phyloP scores from a whole-genome alignment of 1,140 invertebrate genomes.

The Aphaenogaster rudis region DNA sequence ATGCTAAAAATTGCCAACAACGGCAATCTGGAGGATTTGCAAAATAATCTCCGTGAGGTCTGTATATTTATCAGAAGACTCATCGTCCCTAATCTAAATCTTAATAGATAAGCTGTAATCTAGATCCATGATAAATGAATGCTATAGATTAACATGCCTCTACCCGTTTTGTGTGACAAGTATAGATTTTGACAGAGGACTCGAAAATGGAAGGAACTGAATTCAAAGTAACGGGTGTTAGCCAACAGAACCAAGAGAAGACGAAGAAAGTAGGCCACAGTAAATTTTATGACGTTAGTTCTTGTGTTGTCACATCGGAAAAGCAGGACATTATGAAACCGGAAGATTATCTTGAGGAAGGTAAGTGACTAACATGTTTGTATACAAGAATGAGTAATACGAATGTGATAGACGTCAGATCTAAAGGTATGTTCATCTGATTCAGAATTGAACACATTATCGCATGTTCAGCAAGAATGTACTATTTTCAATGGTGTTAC shows the following conservation, averaged over 20 bases:
- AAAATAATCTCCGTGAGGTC: slow-evolving; percentile 92
- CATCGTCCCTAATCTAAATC: neutral
- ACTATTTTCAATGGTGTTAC: slow-evolving; percentile 97
- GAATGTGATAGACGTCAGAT: slow-evolving; percentile 21
- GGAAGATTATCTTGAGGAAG: slow-evolving; percentile 91
- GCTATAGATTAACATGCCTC: neutral
- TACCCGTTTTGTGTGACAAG: slow-evolving; percentile 24
- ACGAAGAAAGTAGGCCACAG: slow-evolving; percentile 85
- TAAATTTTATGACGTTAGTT: slow-evolving; percentile 84
- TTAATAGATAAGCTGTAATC: neutral
- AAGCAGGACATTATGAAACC: slow-evolving; percentile 93
- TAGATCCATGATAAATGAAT: slow-evolving; percentile 4
- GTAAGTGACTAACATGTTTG: slow-evolving; percentile 81
- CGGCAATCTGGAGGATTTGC: slow-evolving; percentile 91
- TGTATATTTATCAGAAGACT: neutral
- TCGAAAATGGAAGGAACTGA: slow-evolving; percentile 84
- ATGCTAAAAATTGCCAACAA: slow-evolving; percentile 92
- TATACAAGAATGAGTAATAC: neutral
- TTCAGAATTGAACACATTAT: slow-evolving; percentile 87
- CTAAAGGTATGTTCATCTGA: slow-evolving; percentile 26
- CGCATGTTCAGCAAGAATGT: slow-evolving; percentile 94
- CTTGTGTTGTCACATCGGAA: slow-evolving; percentile 87
- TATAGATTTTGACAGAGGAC: slow-evolving; percentile 84
- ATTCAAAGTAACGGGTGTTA: slow-evolving; percentile 72
- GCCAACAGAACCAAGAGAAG: slow-evolving; percentile 72